Conservation (phyloP, 2,113 vertebrate species). For the Gasterosteus nipponicus region DNA sequence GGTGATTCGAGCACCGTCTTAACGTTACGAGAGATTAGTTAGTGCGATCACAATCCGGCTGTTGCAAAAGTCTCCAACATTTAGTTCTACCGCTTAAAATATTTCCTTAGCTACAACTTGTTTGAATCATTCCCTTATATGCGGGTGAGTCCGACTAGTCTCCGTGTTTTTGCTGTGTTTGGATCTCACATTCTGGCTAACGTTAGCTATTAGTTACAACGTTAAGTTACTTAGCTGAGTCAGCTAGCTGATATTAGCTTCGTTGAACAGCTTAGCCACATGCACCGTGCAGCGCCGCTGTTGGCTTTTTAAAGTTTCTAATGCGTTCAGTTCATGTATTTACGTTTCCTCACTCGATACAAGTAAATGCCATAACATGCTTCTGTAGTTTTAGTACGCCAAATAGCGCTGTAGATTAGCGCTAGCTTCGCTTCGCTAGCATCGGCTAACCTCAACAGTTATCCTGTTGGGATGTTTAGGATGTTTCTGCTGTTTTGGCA, state of each 20-base stretch:
- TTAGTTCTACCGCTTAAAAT: not conserved
- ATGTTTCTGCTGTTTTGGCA: not conserved
- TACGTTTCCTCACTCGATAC: no score
- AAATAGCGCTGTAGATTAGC: not conserved
- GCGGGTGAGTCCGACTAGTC: constrained; percentile 45
- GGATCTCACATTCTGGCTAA: not conserved
- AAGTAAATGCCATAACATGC: not conserved
- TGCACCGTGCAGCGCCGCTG: no score
- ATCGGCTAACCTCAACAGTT: constrained; percentile 3
- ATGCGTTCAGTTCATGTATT: accelerated
- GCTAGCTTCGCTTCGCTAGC: constrained; percentile 32
- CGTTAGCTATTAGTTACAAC: not conserved
- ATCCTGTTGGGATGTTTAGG: not conserved
- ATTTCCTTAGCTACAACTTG: not conserved
- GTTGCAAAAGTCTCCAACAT: not conserved
- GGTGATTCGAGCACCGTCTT: constrained; percentile 2
- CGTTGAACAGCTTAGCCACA: constrained; percentile 34
- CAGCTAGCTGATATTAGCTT: constrained; percentile 45
- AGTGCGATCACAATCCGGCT: not conserved
- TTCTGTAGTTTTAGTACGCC: not conserved
- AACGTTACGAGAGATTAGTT: constrained; percentile 58
- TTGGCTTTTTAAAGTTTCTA: constrained; percentile 5
- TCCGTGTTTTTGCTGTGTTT: not conserved
- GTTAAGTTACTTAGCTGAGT: constrained; percentile 6
- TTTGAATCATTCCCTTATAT: constrained; percentile 15